phyloP scores from a whole-genome alignment of 2,797 vertebrate genomes.

The Gobio occitaniae region DNA sequence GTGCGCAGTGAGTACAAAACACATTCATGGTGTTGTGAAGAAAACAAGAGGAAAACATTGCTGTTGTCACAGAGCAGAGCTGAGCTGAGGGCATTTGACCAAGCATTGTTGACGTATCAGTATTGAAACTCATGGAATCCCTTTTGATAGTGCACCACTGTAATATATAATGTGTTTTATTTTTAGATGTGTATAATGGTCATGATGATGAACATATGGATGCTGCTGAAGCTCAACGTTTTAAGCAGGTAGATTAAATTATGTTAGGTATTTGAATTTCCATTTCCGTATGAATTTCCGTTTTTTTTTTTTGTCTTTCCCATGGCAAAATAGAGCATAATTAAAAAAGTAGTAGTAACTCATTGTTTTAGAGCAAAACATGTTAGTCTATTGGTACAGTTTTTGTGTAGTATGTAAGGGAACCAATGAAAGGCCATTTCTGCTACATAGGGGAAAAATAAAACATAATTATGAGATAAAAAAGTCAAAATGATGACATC shows the following conservation, averaged over 20 bases:
- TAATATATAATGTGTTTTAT: constrained; percentile 2
- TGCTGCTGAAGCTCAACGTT: constrained; percentile 75
- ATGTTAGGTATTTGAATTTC: background rate
- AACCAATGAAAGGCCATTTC: background rate
- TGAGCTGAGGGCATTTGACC: constrained; percentile 29
- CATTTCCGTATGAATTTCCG: background rate
- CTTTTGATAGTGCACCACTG: background rate
- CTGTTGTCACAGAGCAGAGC: background rate
- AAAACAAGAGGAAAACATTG: background rate
- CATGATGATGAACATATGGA: constrained; percentile 75
- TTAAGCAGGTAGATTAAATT: constrained; percentile 75
- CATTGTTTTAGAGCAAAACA: background rate
- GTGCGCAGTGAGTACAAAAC: constrained; percentile 73
- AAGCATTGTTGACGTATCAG: background rate
- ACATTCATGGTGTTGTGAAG: constrained; percentile 2
- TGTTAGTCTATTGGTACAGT: background rate
- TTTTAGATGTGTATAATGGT: constrained; percentile 70
- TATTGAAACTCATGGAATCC: background rate
- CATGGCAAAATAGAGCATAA: background rate
- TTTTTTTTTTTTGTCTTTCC: background rate
- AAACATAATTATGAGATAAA: too few species aligned
- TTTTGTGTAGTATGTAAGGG: background rate
- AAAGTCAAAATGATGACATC: too few species aligned
- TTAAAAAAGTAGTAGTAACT: background rate
- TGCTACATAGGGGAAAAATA: background rate